Base-by-base conservation (phyloP, 2,888 invertebrate genomes). In the Folsomia manolachei region DNA sequence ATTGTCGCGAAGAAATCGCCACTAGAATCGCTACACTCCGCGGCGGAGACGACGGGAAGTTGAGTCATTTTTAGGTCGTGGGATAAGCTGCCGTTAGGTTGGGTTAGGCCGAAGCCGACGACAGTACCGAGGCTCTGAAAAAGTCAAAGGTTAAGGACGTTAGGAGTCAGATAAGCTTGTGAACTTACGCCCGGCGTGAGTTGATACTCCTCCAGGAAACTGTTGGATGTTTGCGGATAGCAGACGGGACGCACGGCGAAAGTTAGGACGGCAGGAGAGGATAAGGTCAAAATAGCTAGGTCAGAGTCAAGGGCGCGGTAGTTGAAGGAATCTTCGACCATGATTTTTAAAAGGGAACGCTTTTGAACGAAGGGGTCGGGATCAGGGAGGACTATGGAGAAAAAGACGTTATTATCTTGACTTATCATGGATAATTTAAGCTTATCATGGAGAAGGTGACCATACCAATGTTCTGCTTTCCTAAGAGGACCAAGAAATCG, bases 51-150 rank as follows among this genome's bases (percentile, higher is more conserved):
- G 0, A 80, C 80, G 1, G 80, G 79, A 4, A 80, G 56, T 56
- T 79, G 78, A 0, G 76, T 74, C 79, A 78, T 78, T 70, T 78
- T 51, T 4, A 80, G 71, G 11, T 75, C 69, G 1, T 73, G 52
- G 0, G 79, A 75, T 1, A 79, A 68, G 1, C 75, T 75, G 9
- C 87, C 85, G 69, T 86, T 85, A n/a, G n/a, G n/a, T 82, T 89
- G 89, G 1, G 87, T 89, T 61, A 86, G 82, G 7, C 89, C 89
- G 84, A 89, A 88, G 0, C 89, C 89, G 71, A 76, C 71, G 26
- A 82, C 81, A 0, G 77, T 79, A 18, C 82, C 82, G 1, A 77
- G n/a, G n/a, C n/a, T n/a, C n/a, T n/a, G n/a, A n/a, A n/a, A n/a
- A n/a, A n/a, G n/a, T n/a, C n/a, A n/a, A n/a, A n/a, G n/a, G n/a